Evolutionary conservation across 2,797 vertebrate species (phyloP).

Genomic region (Phrynocephalus forsythii): DNA sequence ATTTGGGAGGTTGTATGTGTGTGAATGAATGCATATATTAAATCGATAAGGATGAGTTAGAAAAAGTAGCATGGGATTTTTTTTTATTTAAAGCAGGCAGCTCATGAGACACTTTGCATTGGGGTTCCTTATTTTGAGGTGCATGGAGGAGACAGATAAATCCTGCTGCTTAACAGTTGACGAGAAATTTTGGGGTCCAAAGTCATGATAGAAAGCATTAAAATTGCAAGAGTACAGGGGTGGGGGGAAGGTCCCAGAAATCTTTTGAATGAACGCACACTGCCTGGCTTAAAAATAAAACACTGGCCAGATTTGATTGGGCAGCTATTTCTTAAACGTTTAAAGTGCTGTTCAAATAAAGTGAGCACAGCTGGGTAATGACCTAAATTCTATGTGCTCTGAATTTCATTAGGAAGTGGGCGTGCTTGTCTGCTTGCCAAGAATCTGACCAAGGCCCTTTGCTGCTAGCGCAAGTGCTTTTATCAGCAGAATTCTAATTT

Average conservation of each 20-base stretch:
- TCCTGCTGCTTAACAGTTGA: background rate
- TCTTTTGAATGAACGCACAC: conserved; percentile 16
- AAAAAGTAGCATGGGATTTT: background rate
- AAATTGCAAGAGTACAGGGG: conserved; percentile 25
- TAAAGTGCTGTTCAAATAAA: conserved; percentile 72
- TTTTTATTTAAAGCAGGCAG: background rate
- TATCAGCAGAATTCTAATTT: conserved; percentile 65
- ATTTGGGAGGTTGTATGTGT: background rate
- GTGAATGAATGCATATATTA: background rate
- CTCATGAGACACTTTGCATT: background rate
- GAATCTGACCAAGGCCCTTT: conserved; percentile 51
- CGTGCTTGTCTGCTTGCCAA: conserved; percentile 68
- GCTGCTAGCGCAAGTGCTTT: conserved; percentile 59
- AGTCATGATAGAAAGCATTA: conserved; percentile 2
- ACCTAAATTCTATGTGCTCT: conserved; percentile 74
- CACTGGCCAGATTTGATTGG: conserved; percentile 53
- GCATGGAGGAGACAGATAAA: background rate
- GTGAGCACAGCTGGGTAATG: conserved; percentile 68
- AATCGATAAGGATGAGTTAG: background rate
- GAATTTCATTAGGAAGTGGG: conserved; percentile 74
- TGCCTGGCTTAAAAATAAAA: conserved; percentile 11
- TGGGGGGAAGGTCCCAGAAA: background rate
- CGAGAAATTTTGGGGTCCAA: background rate
- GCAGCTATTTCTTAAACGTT: conserved; percentile 71
- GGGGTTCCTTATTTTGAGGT: background rate